These are phyloP conservation scores for Ricordea florida DNA, from an alignment of 92 coral and sea anemone genomes.

Conservation along the genomic window DNA sequence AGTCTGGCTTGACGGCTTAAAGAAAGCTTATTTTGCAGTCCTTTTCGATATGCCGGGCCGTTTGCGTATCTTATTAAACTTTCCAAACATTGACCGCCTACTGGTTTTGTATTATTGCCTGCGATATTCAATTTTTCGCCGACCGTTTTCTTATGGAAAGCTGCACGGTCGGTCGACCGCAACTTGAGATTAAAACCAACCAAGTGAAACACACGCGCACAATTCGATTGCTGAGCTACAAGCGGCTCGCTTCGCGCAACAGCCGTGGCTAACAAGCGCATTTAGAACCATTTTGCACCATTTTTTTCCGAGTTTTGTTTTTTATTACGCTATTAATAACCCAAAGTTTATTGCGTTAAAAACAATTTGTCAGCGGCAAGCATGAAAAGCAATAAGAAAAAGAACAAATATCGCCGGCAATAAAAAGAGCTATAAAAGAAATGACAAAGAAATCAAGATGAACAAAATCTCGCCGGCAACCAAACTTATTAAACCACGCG, in stretches of 20 bases:
- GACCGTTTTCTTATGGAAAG: background rate
- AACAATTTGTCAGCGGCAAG: constrained; percentile 79
- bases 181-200: background rate
- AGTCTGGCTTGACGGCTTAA: constrained; percentile 46
- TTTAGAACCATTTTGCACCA: constrained; percentile 25
- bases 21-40: constrained; percentile 63
- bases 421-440: background rate
- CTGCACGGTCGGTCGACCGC: constrained; percentile 1
- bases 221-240: background rate
- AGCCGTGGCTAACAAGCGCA: background rate
- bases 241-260: background rate
- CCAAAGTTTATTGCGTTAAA: constrained; percentile 70
- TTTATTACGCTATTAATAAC: constrained; percentile 77
- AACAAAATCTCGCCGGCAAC: background rate
- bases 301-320: constrained; percentile 35
- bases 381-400: constrained; percentile 78
- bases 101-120: constrained; percentile 87
- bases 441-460: constrained; percentile 26
- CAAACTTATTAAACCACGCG: constrained; percentile 11
- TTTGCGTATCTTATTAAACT: constrained; percentile 96
- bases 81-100: constrained; percentile 99
- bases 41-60: constrained; percentile 79
- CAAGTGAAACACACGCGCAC: background rate
- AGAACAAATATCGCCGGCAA: constrained; percentile 73
- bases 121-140: constrained; percentile 88